Conservation (phyloP, 2,797 vertebrate genomes). For the Sebastes trivittatus region DNA sequence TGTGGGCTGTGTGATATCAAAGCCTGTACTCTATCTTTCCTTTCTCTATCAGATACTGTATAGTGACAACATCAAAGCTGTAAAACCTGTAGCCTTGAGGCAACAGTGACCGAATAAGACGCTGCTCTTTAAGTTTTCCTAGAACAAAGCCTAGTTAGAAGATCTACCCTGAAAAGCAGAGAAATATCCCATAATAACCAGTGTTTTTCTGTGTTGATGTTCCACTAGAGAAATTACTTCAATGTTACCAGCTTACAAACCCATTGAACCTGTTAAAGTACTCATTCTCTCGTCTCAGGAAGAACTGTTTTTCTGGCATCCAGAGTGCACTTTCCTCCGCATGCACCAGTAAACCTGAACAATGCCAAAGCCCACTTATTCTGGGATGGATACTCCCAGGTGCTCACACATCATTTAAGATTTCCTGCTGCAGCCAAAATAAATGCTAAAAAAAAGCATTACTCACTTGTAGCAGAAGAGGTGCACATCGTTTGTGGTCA, state of each 20-base stretch:
- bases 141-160: background rate
- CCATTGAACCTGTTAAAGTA: constrained; percentile 22
- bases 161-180: background rate
- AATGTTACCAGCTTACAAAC: constrained; percentile 22
- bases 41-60: constrained; percentile 27
- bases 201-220: constrained; percentile 11
- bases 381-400: constrained; percentile 42
- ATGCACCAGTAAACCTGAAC: constrained; percentile 46
- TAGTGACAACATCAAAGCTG: constrained; percentile 38
- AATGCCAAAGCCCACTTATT: constrained; percentile 33
- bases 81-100: constrained; percentile 34
- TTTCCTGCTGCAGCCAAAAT: constrained; percentile 28
- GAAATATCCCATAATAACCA: constrained; percentile 23
- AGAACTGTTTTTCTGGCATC: constrained; percentile 33
- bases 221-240: constrained; percentile 14
- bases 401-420: constrained; percentile 40
- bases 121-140: background rate
- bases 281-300: constrained; percentile 38
- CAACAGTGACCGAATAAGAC: constrained; percentile 7
- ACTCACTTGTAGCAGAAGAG: background rate
- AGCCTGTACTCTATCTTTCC: constrained; percentile 25
- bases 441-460: background rate
- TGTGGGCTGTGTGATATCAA: constrained; percentile 35
- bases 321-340: constrained; percentile 38
- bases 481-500: background rate